phyloP scores from a whole-genome alignment of 2,888 invertebrate genomes.

The Nematopogon swammerdamellus region DNA sequence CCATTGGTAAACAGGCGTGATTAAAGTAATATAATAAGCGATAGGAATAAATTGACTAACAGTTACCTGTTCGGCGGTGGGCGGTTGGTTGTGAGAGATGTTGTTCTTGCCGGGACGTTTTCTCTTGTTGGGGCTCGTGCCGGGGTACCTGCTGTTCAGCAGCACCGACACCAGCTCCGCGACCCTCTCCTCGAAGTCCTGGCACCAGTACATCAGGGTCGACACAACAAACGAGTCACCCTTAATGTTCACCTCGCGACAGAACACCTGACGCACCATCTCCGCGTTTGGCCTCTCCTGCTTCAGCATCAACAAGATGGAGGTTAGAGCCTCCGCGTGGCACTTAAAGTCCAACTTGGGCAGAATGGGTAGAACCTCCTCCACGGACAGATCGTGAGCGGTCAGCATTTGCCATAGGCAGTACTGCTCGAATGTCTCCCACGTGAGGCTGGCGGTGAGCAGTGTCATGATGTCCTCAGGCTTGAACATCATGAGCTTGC shows the following conservation, averaged over 20 bases:
- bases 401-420: constrained; percentile 95
- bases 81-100: constrained; percentile 65
- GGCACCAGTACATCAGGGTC: constrained; percentile 91
- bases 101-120: constrained; percentile 78
- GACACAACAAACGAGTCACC: constrained; percentile 89
- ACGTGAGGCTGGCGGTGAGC: constrained; percentile 80
- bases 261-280: constrained; percentile 78
- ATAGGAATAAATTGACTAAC: neutral
- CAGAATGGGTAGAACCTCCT: constrained; percentile 75
- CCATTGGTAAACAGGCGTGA: no score
- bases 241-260: constrained; percentile 67
- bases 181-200: constrained; percentile 85
- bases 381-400: constrained; percentile 92
- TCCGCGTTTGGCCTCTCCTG: constrained; percentile 88
- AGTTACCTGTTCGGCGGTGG: constrained; percentile 71
- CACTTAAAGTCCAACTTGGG: constrained; percentile 76
- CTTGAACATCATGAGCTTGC: constrained; percentile 80
- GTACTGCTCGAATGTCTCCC: constrained; percentile 97
- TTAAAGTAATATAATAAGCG: no score
- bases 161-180: constrained; percentile 77
- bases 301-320: constrained; percentile 86
- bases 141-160: constrained; percentile 78
- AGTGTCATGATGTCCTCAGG: constrained; percentile 71
- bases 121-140: constrained; percentile 86
- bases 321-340: constrained; percentile 91